Conservation (phyloP, 2,113 vertebrate species). For the Danio rerio region DNA sequence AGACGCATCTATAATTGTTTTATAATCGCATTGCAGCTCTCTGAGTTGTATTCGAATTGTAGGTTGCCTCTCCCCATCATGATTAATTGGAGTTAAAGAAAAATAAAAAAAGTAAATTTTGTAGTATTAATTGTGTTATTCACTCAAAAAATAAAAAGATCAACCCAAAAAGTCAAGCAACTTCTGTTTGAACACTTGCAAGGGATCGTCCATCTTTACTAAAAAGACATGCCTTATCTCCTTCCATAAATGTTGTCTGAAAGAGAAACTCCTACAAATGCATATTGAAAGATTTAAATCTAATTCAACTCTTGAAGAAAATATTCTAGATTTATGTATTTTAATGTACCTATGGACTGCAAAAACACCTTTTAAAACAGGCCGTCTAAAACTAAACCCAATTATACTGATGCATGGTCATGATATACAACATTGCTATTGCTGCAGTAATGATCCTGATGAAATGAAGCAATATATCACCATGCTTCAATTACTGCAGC, state of each 20-base stretch:
- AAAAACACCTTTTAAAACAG: not conserved
- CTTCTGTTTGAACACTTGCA: not conserved
- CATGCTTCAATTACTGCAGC: not conserved
- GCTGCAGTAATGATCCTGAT: not conserved
- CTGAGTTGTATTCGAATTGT: no score
- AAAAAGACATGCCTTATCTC: no score
- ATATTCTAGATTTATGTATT: not conserved
- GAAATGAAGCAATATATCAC: not conserved
- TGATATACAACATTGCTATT: not conserved
- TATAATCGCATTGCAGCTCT: no score
- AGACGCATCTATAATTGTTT: no score
- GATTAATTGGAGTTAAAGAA: not conserved
- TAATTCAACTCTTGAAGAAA: not conserved
- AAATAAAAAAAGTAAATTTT: not conserved
- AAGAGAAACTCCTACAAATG: no score
- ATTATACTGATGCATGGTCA: not conserved
- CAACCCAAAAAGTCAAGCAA: not conserved
- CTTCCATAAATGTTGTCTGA: no score
- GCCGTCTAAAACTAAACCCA: not conserved
- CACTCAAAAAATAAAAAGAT: not conserved
- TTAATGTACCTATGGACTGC: not conserved
- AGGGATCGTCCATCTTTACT: no score
- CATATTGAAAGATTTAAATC: not conserved
- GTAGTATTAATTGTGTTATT: not conserved
- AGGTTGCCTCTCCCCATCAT: no score